Percentiles rank a stretch among this genome's conserved stretches.
Conservation (phyloP, 2,113 vertebrate genomes). For the Sapayoa aenigma region DNA sequence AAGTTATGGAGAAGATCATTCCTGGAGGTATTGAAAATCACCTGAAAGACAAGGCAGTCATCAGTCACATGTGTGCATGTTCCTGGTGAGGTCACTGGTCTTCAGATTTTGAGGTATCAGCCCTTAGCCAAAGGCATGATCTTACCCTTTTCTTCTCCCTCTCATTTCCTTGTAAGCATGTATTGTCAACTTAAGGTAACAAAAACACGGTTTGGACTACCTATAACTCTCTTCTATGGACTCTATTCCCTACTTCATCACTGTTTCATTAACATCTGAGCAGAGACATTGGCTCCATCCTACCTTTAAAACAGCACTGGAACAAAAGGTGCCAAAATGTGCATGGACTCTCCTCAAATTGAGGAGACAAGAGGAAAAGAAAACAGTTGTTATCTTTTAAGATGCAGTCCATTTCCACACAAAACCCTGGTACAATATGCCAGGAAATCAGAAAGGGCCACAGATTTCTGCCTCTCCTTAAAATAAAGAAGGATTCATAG, state of each 20-base stretch:
- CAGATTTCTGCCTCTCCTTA: background rate
- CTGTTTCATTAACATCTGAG: background rate
- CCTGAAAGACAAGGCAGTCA: background rate
- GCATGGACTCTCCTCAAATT: background rate
- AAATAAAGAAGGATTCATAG: background rate
- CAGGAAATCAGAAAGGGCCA: background rate
- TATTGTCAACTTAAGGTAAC: background rate
- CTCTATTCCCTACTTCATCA: background rate
- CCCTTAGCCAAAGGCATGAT: background rate
- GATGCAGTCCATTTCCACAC: background rate
- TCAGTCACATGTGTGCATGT: accelerated
- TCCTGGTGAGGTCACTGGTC: background rate
- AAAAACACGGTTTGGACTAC: background rate
- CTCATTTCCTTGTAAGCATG: background rate
- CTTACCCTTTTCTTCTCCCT: background rate
- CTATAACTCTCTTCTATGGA: background rate
- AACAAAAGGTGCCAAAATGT: background rate
- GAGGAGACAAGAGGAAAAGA: background rate
- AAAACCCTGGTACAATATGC: background rate
- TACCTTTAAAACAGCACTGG: background rate
- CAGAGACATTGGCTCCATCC: background rate
- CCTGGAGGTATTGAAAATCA: background rate
- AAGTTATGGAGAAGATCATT: background rate
- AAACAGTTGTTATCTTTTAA: background rate
- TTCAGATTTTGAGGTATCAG: background rate